Evolutionary conservation across 2,888 invertebrate genomes (phyloP), one percentile per base, ranked within the genome.

Genomic region (Crematogaster levior): DNA sequence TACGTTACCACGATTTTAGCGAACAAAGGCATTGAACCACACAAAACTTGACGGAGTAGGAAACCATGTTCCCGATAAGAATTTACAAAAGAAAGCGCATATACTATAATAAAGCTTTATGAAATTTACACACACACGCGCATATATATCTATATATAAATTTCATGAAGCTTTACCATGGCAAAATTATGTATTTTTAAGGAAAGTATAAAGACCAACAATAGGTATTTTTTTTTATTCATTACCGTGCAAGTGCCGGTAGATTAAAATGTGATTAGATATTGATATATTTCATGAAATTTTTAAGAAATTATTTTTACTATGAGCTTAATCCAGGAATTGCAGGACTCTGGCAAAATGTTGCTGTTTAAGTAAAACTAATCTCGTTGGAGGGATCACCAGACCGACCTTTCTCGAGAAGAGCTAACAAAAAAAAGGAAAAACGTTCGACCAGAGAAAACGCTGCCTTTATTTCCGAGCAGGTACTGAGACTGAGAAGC

Each of bases 311-410:
- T 63, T 70, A 81, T 74, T 86, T 86, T 86, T 81, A 79, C 73
- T 53, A 74, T 81, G 56, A 9, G 61, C 27, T 46, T 80, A 81
- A 88, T 82, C 65, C 80, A 43, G 34, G n/a, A 68, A 43, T 46
- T 56, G 21, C n/a, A 43, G 30, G 68, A 84, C 83, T 81, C 83
- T 81, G 82, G 63, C 60, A 73, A 72, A 75, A 82, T 81, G 85
- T 80, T 83, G 74, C 83, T 87, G 81, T 90, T 90, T 90, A 90
- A 89, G 83, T 84, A 89, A 87, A 84, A 90, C 83, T 87, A 89
- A 89, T 89, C 89, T 84, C 70, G 70, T 73, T 58, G 84, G 73
- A 74, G 75, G 61, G 86, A 80, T 90, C 89, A 48, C 63, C 88
- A 30, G 63, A 37, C 65, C 66, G 74, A 34, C 34, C 77, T 63